Evolutionary conservation across 2,888 invertebrate species (phyloP), one percentile per base, ranked within the genome.

Genomic region (Agapetus fuscipes): DNA sequence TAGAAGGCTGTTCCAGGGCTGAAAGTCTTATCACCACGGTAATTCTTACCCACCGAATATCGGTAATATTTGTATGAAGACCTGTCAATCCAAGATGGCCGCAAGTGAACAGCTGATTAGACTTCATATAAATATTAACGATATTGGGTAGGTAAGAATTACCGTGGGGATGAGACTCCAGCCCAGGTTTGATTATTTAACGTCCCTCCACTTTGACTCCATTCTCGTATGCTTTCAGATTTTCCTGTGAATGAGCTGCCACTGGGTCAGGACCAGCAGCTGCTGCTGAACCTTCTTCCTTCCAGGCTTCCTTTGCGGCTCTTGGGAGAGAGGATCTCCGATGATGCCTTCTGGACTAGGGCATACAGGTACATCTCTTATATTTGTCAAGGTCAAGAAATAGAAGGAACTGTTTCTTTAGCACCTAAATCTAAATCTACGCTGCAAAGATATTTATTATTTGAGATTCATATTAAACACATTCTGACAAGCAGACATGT

Each of bases 341-440:
- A 59, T 51, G 66, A 70, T 46, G 57, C 65, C 45, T 69, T 69
- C 54, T 70, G 70, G 70, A 65, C 62, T 53, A 57, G 64, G 45
- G 66, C 61, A 39, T 69, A 66, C 44, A 52, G 53, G 26, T 56
- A 62, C 1, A 12, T 28, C 4, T n/a, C n/a, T n/a, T n/a, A n/a
- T n/a, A n/a, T n/a, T n/a, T n/a, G 25, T 24, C 7, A 9, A 9
- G n/a, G 7, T 24, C 7, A 24, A 9, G n/a, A 24, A 24, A 7
- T 24, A 10, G 7, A 24, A 9, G 7, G 7, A 24, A 9, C 7
- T 9, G 7, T 24, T 24, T 9, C n/a, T 24, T 9, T 9, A 9
- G 7, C 25, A 24, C n/a, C n/a, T 15, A n/a, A 14, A 10, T 28
- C 17, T 16, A 3, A n/a, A n/a, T n/a, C n/a, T n/a, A n/a, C n/a